A percentile compares a stretch with the other conserved stretches of the same genome.
These are phyloP conservation scores for Watsonalla binaria DNA, from an alignment of 2,888 invertebrate genomes.

Conservation along the genomic window DNA sequence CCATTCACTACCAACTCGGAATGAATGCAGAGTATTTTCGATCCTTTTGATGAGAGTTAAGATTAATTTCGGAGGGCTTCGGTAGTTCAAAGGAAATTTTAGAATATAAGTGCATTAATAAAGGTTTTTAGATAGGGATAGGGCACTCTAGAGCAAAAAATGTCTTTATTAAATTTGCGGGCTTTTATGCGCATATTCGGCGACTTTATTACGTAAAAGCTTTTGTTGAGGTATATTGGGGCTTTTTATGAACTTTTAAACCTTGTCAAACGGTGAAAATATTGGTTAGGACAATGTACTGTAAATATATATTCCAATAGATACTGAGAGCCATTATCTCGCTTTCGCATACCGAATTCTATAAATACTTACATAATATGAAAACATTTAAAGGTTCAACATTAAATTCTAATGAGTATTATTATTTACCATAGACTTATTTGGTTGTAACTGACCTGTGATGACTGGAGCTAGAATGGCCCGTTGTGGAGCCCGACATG, in stretches of 20 bases:
- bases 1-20: slow-evolving; percentile 56
- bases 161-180: slow-evolving; percentile 73
- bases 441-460: slow-evolving; percentile 50
- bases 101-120: slow-evolving; percentile 76
- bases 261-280: slow-evolving; percentile 19
- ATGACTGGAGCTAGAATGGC: slow-evolving; percentile 71
- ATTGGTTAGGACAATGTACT: not conserved
- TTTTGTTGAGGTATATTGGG: slow-evolving; percentile 47
- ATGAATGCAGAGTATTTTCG: slow-evolving; percentile 68
- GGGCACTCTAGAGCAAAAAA: slow-evolving; percentile 63
- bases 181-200: slow-evolving; percentile 63
- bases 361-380: too few species aligned
- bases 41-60: slow-evolving; percentile 71
- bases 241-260: slow-evolving; percentile 35
- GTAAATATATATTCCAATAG: not conserved
- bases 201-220: slow-evolving; percentile 63
- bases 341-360: too few species aligned
- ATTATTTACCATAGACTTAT: not conserved
- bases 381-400: too few species aligned
- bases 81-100: slow-evolving; percentile 70
- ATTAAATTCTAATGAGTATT: too few species aligned
- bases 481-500: slow-evolving; percentile 70
- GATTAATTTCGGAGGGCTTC: slow-evolving; percentile 71
- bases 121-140: slow-evolving; percentile 63
- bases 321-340: not conserved